These are phyloP conservation scores for Cuniculus paca DNA, from an alignment of 2,797 vertebrate species.

Conservation along the genomic window DNA sequence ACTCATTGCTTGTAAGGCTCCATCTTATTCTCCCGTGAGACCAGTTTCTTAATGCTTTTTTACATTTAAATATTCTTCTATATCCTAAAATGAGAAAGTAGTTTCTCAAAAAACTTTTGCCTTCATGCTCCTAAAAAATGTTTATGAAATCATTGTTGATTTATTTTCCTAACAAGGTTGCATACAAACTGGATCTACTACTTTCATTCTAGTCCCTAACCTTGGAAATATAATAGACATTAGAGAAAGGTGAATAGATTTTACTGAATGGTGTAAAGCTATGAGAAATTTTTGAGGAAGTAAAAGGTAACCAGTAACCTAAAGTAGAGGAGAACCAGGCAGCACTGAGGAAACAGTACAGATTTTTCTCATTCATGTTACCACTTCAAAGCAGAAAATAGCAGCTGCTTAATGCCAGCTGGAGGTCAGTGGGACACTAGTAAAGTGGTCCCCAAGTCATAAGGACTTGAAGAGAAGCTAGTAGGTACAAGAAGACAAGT, in stretches of 20 bases:
- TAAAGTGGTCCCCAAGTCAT: background rate
- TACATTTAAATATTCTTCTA: background rate
- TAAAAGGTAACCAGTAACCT: background rate
- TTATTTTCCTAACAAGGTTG: background rate
- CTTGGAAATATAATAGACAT: background rate
- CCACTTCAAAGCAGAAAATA: background rate
- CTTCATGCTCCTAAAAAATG: slow-evolving; percentile 4
- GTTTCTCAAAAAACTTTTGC: background rate
- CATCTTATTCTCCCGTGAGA: background rate
- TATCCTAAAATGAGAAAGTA: background rate
- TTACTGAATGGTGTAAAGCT: background rate
- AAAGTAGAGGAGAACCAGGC: background rate
- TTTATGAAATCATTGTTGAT: slow-evolving; percentile 8
- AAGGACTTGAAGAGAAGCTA: background rate
- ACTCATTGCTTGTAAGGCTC: background rate
- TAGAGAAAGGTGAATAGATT: background rate
- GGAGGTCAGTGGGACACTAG: background rate
- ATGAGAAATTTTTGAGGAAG: background rate
- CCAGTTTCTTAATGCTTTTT: background rate
- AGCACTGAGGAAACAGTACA: background rate
- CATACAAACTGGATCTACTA: background rate
- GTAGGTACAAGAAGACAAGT: background rate
- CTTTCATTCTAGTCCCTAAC: background rate
- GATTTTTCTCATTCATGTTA: background rate
- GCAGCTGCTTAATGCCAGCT: background rate